Evolutionary conservation across 2,888 invertebrate genomes (phyloP).

Genomic region (Rotaria macrura): DNA sequence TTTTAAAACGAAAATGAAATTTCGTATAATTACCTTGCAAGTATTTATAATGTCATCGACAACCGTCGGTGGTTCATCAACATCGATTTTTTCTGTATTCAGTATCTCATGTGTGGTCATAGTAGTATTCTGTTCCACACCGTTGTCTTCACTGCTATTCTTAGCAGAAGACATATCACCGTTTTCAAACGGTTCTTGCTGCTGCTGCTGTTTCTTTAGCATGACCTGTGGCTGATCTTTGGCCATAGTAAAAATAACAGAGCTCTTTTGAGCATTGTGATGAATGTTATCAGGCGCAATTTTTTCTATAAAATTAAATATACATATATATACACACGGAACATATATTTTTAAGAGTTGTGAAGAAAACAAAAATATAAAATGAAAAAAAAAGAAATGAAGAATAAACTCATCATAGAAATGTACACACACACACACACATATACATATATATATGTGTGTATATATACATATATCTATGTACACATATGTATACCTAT

Average conservation of each 20-base stretch:
- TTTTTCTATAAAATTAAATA: constrained; percentile 4
- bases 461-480: no score
- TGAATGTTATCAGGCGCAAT: not conserved
- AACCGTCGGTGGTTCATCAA: not conserved
- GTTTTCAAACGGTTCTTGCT: not conserved
- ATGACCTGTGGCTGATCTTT: not conserved
- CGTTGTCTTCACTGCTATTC: not conserved
- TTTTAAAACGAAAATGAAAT: not conserved
- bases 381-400: not conserved
- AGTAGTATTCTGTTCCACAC: not conserved
- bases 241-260: not conserved
- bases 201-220: not conserved
- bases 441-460: no score
- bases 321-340: not conserved
- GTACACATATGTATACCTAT: no score
- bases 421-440: not conserved
- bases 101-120: not conserved
- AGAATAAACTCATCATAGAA: not conserved
- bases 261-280: not conserved
- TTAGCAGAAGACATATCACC: not conserved
- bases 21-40: not conserved
- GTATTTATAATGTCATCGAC: not conserved
- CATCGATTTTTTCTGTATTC: not conserved
- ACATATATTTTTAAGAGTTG: not conserved
- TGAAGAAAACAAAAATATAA: not conserved